phyloP scores from a whole-genome alignment of 2,888 invertebrate species.

The Carpatolechia fugitivella region DNA sequence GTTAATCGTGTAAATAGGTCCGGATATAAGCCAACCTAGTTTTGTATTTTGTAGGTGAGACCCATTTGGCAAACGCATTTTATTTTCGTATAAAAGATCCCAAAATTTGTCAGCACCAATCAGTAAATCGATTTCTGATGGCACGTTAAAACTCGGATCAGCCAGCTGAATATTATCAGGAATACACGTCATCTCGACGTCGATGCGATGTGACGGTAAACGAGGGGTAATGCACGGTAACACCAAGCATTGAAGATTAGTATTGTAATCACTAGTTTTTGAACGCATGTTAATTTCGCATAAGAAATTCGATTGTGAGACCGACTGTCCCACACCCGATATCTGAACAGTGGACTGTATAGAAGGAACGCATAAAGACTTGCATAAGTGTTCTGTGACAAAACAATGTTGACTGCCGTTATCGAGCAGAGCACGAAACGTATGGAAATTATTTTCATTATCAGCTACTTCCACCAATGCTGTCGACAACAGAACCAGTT shows the following conservation, averaged over 20 bases:
- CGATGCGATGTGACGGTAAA: conserved; percentile 8
- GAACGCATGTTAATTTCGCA: conserved; percentile 21
- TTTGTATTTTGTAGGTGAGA: too few species aligned
- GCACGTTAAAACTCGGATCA: conserved; percentile 15
- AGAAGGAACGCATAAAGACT: conserved; percentile 16
- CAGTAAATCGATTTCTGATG: conserved; percentile 7
- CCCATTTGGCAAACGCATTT: conserved; percentile 10
- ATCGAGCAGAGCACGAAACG: conserved; percentile 13
- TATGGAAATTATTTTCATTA: neutral
- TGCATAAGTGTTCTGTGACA: conserved; percentile 7
- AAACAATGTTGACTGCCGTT: conserved; percentile 17
- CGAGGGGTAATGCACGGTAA: conserved; percentile 18
- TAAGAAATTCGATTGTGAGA: conserved; percentile 20
- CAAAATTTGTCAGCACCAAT: conserved; percentile 18
- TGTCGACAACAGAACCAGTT: conserved; percentile 17
- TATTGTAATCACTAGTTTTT: conserved; percentile 17
- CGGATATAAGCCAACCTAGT: neutral
- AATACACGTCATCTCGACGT: conserved; percentile 1
- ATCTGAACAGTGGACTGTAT: conserved; percentile 21
- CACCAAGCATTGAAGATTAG: conserved; percentile 20
- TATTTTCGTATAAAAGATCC: conserved; percentile 16
- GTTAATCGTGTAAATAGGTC: too few species aligned
- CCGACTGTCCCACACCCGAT: conserved; percentile 22
- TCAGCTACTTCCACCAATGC: conserved; percentile 10
- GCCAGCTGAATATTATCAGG: conserved; percentile 19